Evolutionary conservation across 2,888 invertebrate genomes (phyloP).

Genomic region (Caenorhabditis afra): DNA sequence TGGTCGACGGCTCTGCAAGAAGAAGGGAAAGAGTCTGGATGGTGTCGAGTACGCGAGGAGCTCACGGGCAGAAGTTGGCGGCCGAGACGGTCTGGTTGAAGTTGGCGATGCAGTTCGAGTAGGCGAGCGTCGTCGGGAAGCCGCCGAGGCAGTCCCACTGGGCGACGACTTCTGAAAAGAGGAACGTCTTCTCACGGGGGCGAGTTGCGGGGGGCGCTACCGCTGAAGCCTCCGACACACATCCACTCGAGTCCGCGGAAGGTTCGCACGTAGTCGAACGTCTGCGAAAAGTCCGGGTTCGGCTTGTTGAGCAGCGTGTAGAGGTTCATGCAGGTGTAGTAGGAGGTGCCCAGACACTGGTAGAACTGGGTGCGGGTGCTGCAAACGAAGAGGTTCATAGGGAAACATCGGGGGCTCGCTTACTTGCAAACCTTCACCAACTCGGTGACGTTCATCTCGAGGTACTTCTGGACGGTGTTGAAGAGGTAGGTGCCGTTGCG

Average conservation of each 20-base stretch:
- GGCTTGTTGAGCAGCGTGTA: slow-evolving; percentile 64
- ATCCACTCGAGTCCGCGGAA: slow-evolving; percentile 69
- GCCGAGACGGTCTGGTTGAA: slow-evolving; percentile 66
- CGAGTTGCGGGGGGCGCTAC: no score
- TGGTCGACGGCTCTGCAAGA: slow-evolving; percentile 61
- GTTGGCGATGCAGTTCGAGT: slow-evolving; percentile 54
- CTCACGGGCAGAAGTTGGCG: slow-evolving; percentile 66
- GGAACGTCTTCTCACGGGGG: no score
- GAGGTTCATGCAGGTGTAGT: slow-evolving; percentile 70
- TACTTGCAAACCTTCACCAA: slow-evolving; percentile 69
- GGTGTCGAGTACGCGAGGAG: background rate
- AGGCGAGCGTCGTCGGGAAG: slow-evolving; percentile 50
- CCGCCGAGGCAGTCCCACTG: slow-evolving; percentile 61
- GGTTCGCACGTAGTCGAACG: slow-evolving; percentile 70
- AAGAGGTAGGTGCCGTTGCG: slow-evolving; percentile 61
- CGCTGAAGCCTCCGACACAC: slow-evolving; percentile 72
- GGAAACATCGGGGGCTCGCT: background rate
- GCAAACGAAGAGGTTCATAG: slow-evolving; percentile 24
- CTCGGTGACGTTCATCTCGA: slow-evolving; percentile 59
- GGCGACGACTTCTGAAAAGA: slow-evolving; percentile 57
- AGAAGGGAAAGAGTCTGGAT: background rate
- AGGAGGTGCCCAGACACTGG: slow-evolving; percentile 73
- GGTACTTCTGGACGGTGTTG: slow-evolving; percentile 56
- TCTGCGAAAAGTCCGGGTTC: slow-evolving; percentile 56
- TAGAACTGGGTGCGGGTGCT: slow-evolving; percentile 70